phyloP scores from a whole-genome alignment of 2,113 vertebrate genomes.

The Megaleporinus macrocephalus region DNA sequence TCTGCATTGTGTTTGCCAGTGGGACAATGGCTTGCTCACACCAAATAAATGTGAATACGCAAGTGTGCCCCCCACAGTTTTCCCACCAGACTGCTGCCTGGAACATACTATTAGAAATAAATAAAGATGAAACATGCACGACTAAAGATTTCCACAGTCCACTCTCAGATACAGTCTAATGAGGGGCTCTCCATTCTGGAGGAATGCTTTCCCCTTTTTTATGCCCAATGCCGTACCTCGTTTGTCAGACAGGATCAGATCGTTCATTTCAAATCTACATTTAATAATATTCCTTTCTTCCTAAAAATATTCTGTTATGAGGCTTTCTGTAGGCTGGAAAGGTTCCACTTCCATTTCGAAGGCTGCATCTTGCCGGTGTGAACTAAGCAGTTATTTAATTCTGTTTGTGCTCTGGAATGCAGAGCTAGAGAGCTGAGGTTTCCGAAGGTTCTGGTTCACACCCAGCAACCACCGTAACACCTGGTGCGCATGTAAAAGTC shows the following conservation, averaged over 20 bases:
- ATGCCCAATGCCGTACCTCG: no score
- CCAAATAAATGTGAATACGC: conserved; percentile 21
- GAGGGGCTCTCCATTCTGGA: background rate
- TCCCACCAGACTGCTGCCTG: background rate
- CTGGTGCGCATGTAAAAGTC: background rate
- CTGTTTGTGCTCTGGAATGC: background rate
- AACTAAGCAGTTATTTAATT: background rate
- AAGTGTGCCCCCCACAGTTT: background rate
- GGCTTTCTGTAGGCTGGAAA: no score
- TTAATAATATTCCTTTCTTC: background rate
- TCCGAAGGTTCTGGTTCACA: conserved; percentile 1
- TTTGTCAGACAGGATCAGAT: no score
- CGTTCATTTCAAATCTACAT: no score
- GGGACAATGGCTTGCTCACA: background rate
- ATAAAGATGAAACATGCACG: background rate
- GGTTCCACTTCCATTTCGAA: conserved; percentile 17
- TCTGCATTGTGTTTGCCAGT: conserved; percentile 7
- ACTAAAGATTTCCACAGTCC: conserved; percentile 10
- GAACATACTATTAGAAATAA: background rate
- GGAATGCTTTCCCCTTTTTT: background rate
- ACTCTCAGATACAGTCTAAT: background rate
- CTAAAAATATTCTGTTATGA: no score
- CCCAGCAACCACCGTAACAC: background rate
- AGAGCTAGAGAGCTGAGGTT: background rate
- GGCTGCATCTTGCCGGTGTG: conserved; percentile 10